A percentile compares a stretch with the other conserved stretches of the same genome.
These are phyloP conservation scores for Mirza zaza DNA, from an alignment of 2,113 vertebrate genomes.

Conservation along the genomic window DNA sequence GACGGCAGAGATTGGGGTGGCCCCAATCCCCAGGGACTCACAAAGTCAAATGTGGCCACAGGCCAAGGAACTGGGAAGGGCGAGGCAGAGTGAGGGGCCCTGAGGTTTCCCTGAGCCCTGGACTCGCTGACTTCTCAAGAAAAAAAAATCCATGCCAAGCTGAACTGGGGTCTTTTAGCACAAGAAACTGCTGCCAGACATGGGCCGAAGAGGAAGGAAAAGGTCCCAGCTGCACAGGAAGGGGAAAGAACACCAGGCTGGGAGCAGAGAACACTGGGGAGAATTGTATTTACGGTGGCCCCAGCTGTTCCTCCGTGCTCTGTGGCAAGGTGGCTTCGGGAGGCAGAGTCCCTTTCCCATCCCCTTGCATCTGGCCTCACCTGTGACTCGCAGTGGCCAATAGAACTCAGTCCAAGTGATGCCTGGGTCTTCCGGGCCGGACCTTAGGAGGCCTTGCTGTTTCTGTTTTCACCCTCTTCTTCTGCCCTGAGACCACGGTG, in stretches of 20 bases:
- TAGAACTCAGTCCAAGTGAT: neutral
- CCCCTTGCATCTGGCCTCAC: neutral
- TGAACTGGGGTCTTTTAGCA: neutral
- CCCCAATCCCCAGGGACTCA: neutral
- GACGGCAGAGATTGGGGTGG: neutral
- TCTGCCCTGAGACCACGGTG: neutral
- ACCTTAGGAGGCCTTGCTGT: neutral
- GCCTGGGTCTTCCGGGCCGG: accelerated
- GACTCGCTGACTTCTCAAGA: neutral
- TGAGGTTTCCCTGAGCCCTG: neutral
- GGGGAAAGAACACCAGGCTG: neutral
- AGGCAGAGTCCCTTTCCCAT: neutral
- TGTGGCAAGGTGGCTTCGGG: neutral
- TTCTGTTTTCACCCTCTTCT: neutral
- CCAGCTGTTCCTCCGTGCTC: accelerated
- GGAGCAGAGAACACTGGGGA: neutral
- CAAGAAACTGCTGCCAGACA: neutral
- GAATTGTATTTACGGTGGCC: too few species aligned
- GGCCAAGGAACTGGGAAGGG: neutral
- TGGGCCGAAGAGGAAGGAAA: neutral
- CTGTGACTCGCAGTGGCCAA: neutral
- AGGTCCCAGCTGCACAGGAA: too few species aligned
- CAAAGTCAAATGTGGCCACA: neutral
- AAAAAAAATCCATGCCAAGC: neutral
- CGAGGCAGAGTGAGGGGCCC: accelerated